Evolutionary conservation across 92 coral and sea anemone species (phyloP), one percentile per base, ranked within the genome.

Genomic region (Bergia puertoricense): DNA sequence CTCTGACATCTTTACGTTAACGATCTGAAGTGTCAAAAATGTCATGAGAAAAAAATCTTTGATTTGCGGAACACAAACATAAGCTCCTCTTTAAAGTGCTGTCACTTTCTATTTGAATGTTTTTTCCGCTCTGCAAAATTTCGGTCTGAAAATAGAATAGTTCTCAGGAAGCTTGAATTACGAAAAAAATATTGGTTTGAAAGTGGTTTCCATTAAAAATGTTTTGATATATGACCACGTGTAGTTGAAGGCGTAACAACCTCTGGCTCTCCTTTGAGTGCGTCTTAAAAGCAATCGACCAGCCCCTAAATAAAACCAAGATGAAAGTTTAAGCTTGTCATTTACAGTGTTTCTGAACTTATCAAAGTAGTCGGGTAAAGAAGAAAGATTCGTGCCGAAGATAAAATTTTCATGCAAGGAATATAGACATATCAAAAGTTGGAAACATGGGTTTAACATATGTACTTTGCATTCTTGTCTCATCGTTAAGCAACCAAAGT

Each of bases 171-270:
- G 85, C 40, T 80, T 30, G 48, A 15, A 41, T 80, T 80, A 37
- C 85, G 57, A 80, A 45, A 56, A 80, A 80, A 80, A 80, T 80
- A 80, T 80, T 80, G 85, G 85, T 18, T 30, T 80, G 72, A 57
- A 56, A 14, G 39, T 54, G 22, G 72, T 51, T 38, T 80, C 85
- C 57, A 80, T 72, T 80, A 56, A 57, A 23, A 38, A 44, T 56
- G 50, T 44, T 57, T 37, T 15, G 40, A 50, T 48, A n/a, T 36
- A 36, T 37, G 40, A 3, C 39, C 85, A 54, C 37, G 83, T 54
- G n/a, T 54, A 18, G 30, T 22, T 41, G 30, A 50, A 80, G 13
- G 72, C 50, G 48, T 80, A 51, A 56, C 68, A n/a, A 38, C 8
- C 18, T 39, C 15, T 18, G 42, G 14, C 77, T 36, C 18, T 30